These are phyloP conservation scores for Arbacia lixula DNA, from an alignment of 53 echinoderm and acorn worm genomes.

Conservation along the genomic window DNA sequence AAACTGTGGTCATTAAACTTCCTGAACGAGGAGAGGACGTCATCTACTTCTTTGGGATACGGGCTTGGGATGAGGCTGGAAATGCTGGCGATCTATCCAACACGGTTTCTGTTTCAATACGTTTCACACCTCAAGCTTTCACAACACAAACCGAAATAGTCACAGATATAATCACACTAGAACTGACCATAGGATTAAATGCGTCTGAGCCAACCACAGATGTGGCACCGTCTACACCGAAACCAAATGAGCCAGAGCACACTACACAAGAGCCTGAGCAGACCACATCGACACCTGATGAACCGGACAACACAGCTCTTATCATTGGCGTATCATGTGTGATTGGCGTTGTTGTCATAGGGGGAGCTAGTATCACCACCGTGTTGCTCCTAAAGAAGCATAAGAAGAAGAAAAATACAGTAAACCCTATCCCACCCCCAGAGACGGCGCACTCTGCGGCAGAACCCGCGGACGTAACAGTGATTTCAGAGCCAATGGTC, in stretches of 20 bases:
- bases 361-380: not conserved
- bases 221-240: too few relatives aligned
- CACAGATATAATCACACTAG: not conserved
- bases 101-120: conserved; percentile 5
- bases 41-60: conserved; percentile 32
- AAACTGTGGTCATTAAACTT: not conserved
- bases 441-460: not conserved
- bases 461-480: not conserved
- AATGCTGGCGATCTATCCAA: conserved; percentile 44
- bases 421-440: not conserved
- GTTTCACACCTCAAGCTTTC: conserved; percentile 1
- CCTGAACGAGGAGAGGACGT: conserved; percentile 18
- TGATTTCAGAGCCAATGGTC: too few relatives aligned
- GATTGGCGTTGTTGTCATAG: not conserved
- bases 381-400: not conserved
- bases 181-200: not conserved
- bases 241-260: not conserved
- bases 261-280: not conserved
- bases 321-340: conserved; percentile 13
- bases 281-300: not conserved
- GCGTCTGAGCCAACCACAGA: too few relatives aligned
- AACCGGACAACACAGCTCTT: not conserved
- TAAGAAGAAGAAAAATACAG: not conserved
- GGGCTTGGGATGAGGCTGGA: conserved; percentile 39
- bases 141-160: too few relatives aligned